Base-by-base conservation (phyloP, 2,113 vertebrate species). In the Hydropotes inermis region DNA sequence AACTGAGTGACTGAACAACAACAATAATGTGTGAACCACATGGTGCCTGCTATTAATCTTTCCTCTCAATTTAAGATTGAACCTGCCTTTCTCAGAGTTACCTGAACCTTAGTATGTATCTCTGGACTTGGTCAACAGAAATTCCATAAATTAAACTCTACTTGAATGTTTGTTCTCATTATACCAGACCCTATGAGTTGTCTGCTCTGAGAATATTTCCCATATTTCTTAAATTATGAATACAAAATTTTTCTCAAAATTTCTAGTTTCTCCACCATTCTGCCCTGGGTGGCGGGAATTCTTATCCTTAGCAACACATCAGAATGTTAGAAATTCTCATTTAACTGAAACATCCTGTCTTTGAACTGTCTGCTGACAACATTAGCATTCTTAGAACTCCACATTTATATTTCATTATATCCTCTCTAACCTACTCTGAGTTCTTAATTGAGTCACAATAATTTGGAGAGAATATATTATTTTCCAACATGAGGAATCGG, bases 371-470 rank as follows among this genome's bases (percentile, higher is more conserved):
- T 88, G n/a, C 43, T 27, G 47, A 50, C 17, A 47, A 45, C 52
- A 87, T 93, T 94, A 89, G 36, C 54, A 78, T 94, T 95, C 67
- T 78, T 85, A 93, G 64, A 92, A 90, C 17, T 89, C 94, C 28
- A 89, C 91, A 33, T 84, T 95, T 84, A n/a, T 89, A 61, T 86
- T 92, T 91, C 88, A 82, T 74, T 79, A 70, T 85, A 64, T 92
- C 43, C 21, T 92, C 36, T 70, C 19, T 61, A 95, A 82, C 61
- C 87, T 81, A 95, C 92, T 96, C 84, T 95, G 94, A 97, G 87
- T 91, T 97, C 93, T 86, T 97, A 94, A 97, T 57, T 6, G 90
- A 97, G 57, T 96, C 54, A 58, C 82, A 95, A 91, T 96, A 92
- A 96, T 85, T 96, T 87, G 76, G 64, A 94, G 45, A 96, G 39